Evolutionary conservation across 2,888 invertebrate genomes (phyloP).

Genomic region (Xestia c-nigrum): DNA sequence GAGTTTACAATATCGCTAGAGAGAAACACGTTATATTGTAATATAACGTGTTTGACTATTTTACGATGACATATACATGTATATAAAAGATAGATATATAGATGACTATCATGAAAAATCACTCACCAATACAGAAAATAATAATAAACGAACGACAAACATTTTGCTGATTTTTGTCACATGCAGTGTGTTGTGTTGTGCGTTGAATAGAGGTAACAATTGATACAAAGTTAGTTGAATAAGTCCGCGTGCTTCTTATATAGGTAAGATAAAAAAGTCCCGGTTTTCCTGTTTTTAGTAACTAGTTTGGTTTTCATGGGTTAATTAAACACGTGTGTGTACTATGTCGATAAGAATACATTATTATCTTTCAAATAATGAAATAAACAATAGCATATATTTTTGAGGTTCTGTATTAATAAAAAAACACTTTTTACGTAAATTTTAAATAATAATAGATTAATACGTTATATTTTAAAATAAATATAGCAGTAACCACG

Average conservation of each 20-base stretch:
- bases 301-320: neutral
- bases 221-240: neutral
- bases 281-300: conserved; percentile 26
- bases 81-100: too few relatives aligned
- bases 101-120: neutral
- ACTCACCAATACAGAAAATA: conserved; percentile 38
- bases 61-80: too few relatives aligned
- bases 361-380: neutral
- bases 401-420: neutral
- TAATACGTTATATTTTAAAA: neutral
- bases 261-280: neutral
- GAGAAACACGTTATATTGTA: too few relatives aligned
- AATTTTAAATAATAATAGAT: neutral
- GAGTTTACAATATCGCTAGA: too few relatives aligned
- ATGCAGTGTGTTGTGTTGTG: neutral
- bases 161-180: conserved; percentile 3
- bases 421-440: neutral
- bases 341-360: neutral
- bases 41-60: too few relatives aligned
- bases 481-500: too few relatives aligned
- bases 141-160: conserved; percentile 13
- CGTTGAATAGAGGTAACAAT: too few relatives aligned
- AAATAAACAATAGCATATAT: neutral
- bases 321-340: conserved; percentile 15
- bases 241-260: conserved; percentile 8